Percentiles rank a stretch among this genome's conserved stretches.
Conservation (phyloP, 2,888 invertebrate species). For the Heliconius cydno region DNA sequence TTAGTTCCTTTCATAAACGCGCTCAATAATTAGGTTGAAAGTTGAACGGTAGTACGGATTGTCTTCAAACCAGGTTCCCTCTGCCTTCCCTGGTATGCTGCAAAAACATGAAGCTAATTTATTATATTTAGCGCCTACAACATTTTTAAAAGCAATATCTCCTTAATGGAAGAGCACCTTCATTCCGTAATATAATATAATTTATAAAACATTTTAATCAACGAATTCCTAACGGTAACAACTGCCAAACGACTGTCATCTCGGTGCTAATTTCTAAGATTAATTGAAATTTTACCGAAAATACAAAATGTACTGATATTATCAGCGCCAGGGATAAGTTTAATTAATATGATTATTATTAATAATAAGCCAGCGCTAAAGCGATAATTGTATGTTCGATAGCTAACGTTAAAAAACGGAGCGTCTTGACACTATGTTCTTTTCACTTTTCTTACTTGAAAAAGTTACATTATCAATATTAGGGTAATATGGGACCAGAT, state of each 20-base stretch:
- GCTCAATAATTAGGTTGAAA: too few species aligned
- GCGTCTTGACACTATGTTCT: too few species aligned
- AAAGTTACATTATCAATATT: too few species aligned
- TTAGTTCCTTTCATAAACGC: too few species aligned
- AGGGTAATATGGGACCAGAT: too few species aligned
- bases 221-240: constrained; percentile 53
- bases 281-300: constrained; percentile 26
- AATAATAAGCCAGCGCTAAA: background rate
- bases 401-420: background rate
- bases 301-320: background rate
- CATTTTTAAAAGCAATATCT: constrained; percentile 23
- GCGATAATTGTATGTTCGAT: background rate
- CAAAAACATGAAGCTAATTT: background rate
- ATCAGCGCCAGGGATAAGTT: background rate
- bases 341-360: background rate
- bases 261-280: constrained; percentile 35
- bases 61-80: too few species aligned
- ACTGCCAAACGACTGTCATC: constrained; percentile 45
- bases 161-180: constrained; percentile 40
- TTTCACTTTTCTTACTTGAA: too few species aligned
- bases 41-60: too few species aligned
- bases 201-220: constrained; percentile 68
- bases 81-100: too few species aligned
- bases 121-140: constrained; percentile 15
- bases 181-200: constrained; percentile 60